Evolutionary conservation across 2,797 vertebrate genomes (phyloP), one percentile per base, ranked within the genome.

Genomic region (Dromococcyx pavoninus): DNA sequence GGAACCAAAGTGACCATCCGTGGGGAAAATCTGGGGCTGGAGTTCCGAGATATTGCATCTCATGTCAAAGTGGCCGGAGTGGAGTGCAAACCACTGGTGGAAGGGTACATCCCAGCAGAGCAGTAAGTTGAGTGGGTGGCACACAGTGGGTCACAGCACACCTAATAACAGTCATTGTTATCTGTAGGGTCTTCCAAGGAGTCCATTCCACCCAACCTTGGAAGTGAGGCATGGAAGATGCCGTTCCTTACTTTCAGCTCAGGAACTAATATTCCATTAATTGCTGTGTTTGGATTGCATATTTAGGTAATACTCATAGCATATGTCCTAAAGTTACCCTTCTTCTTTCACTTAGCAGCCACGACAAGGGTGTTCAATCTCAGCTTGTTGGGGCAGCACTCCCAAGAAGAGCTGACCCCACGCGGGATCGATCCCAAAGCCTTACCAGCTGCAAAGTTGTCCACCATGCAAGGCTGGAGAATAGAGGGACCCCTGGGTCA

Each of bases 81-180:
- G 95, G 99, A 99, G 35, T 99, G 99, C 95, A 98, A 97, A n/a
- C 99, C 99, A 0, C 97, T 99, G 88, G 98, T 98, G 7, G 99
- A 99, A 11, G 99, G 99, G 89, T 99, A 99, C 97, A 98, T 99
- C 93, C 99, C 99, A 9, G 99, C 99, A 5, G 99, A 99, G 91
- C 99, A 99, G 99, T 99, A 97, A 99, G 99, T 98, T 77, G 58
- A 27, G 64, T 92, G 92, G 92, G 82, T 88, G 94, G 94, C 82
- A 86, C 7, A 60, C 6, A 41, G 8, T 16, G 53, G 37, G 89
- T 82, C 93, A 93, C 70, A 48, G 51, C 32, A 64, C 64, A 72
- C 35, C 62, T 66, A 6, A 5, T 74, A 37, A 7, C 23, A 32
- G 32, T 27, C 41, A 32, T 85, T 90, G 8, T 35, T 39, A 30